Base-by-base conservation (phyloP, 2,888 invertebrate species). In the Trissolcus brochymenae region DNA sequence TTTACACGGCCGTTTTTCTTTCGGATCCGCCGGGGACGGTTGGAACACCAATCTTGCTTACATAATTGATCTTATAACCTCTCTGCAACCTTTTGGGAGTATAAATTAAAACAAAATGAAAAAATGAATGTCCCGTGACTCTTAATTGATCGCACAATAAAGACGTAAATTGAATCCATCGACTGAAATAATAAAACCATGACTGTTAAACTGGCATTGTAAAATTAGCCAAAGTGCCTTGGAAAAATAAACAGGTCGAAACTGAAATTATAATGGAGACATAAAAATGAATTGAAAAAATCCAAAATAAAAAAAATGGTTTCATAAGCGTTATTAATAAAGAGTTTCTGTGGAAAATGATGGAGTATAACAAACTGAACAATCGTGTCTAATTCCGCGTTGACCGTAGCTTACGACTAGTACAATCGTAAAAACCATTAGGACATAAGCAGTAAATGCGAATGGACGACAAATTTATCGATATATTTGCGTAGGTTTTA, bases 401-500 rank as follows among this genome's bases (percentile, higher is more conserved):
- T 16, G 17, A 51, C 19, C 11, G 16, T 17, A 9, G 17, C 9
- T 17, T 51, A 13, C 19, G 51, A 46, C 7, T 16, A 14, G 9
- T 21, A 46, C 9, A 16, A 46, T 4, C 49, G 17, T 35, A 50
- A 49, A 60, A 60, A 50, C 29, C 21, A 46, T 59, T 62, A 41
- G 51, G 53, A 62, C 35, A 21, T 62, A 9, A 6, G 2, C 14
- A 11, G 41, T 19, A n/a, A 41, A 41, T 21, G 17, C 41, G 13
- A 40, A 62, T 16, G 14, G 61, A 62, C 46, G 40, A 46, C 19
- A 49, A 62, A 25, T 19, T 19, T 49, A 66, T 57, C 29, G 43
- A 53, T 60, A 68, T 60, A 68, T 68, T 68, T 60, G 53, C 49
- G 13, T 17, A 53, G 46, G 59, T 53, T 60, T 60, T 53, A 67